A percentile compares a stretch with the other conserved stretches of the same genome.
Conservation (phyloP, 1,140 invertebrate genomes). For the Drosophila tsacasi region DNA sequence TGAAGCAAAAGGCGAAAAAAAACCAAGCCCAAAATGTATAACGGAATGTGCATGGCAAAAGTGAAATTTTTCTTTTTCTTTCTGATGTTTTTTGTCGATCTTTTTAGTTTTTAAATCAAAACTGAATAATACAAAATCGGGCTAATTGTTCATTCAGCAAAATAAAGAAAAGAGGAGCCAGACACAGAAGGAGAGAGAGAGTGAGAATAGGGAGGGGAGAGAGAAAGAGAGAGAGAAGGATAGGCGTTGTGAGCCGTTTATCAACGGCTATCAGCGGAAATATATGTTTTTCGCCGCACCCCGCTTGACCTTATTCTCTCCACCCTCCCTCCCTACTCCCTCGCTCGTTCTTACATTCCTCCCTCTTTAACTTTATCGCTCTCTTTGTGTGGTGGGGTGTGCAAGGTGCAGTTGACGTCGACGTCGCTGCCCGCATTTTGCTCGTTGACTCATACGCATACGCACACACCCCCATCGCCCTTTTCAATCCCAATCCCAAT, state of each 20-base stretch:
- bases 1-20: conserved; percentile 63
- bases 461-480: conserved; percentile 20
- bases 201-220: not conserved
- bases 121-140: conserved; percentile 17
- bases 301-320: conserved; percentile 78
- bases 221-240: conserved; percentile 7
- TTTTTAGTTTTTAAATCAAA: conserved; percentile 62
- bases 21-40: conserved; percentile 65
- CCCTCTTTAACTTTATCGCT: conserved; percentile 20
- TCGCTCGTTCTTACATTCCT: conserved; percentile 8
- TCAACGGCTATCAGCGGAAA: conserved; percentile 78
- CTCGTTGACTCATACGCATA: conserved; percentile 42
- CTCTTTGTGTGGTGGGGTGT: conserved; percentile 30
- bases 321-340: conserved; percentile 7
- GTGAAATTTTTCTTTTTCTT: conserved; percentile 66
- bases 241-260: conserved; percentile 49
- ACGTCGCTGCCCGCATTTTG: conserved; percentile 41
- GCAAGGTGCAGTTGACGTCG: conserved; percentile 40
- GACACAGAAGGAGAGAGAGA: not conserved
- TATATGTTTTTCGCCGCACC: conserved; percentile 72
- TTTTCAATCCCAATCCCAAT: not conserved
- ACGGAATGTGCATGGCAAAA: conserved; percentile 53
- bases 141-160: conserved; percentile 35
- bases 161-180: conserved; percentile 12
- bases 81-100: conserved; percentile 38